Percentiles rank a stretch among this genome's conserved stretches.
Conservation (phyloP, 1,140 invertebrate species). For the Belonocnema kinseyi region DNA sequence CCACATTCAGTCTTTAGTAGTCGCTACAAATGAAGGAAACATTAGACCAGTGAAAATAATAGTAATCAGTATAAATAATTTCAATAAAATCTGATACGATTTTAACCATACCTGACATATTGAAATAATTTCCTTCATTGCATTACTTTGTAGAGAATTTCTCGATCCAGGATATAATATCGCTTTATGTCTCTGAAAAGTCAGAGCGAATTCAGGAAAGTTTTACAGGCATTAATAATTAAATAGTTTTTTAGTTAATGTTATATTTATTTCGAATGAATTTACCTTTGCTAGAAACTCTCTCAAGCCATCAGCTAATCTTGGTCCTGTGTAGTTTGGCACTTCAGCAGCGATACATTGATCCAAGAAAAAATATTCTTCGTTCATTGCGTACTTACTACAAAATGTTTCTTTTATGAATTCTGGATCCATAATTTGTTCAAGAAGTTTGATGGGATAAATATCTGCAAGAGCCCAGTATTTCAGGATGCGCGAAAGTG, state of each 20-base stretch:
- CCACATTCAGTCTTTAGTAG: not conserved
- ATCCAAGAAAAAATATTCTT: not conserved
- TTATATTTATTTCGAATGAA: not conserved
- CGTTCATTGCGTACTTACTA: not conserved
- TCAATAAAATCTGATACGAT: not conserved
- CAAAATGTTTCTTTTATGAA: not conserved
- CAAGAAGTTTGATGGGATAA: not conserved
- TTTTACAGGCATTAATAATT: too few species aligned
- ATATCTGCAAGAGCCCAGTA: not conserved
- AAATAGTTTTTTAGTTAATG: not conserved
- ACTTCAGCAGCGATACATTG: not conserved
- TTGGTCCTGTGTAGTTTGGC: not conserved
- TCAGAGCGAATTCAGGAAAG: too few species aligned
- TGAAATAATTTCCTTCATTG: too few species aligned
- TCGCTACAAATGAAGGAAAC: not conserved
- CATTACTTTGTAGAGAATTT: too few species aligned
- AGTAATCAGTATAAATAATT: not conserved
- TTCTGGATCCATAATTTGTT: not conserved
- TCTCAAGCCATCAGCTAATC: not conserved
- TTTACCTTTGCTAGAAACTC: slow-evolving; percentile 13
- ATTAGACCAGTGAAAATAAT: not conserved
- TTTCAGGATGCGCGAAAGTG: not conserved
- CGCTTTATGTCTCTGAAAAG: too few species aligned
- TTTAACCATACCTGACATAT: too few species aligned
- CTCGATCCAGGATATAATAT: too few species aligned